These are phyloP conservation scores for Dendroctonus ponderosae DNA, from an alignment of 1,140 invertebrate genomes.

Conservation along the genomic window DNA sequence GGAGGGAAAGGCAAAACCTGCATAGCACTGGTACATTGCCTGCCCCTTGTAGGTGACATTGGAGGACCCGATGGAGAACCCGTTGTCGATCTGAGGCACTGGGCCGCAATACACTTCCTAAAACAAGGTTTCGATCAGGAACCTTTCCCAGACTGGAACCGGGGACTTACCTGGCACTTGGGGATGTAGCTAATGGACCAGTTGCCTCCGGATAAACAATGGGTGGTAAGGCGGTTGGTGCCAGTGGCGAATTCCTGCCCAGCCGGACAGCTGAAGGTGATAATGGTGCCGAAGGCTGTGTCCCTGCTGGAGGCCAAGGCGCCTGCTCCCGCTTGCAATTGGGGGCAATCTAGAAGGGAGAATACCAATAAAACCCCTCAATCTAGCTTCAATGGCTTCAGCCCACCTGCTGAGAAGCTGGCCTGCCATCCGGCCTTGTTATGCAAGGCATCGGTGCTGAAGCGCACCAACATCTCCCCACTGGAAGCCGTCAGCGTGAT, in stretches of 20 bases:
- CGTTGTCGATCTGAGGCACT: constrained; percentile 96
- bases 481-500: constrained; percentile 89
- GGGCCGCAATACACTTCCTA: constrained; percentile 92
- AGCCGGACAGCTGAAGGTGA: constrained; percentile 87
- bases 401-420: constrained; percentile 82
- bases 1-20: constrained; percentile 91
- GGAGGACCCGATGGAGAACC: constrained; percentile 91
- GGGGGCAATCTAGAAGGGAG: constrained; percentile 76
- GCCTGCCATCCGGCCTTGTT: constrained; percentile 82
- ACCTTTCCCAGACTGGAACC: not conserved
- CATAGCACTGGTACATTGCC: constrained; percentile 95
- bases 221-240: constrained; percentile 76
- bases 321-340: constrained; percentile 77
- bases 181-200: constrained; percentile 93
- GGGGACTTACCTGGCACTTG: constrained; percentile 70
- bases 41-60: constrained; percentile 92
- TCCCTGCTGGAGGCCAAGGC: constrained; percentile 88
- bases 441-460: constrained; percentile 84
- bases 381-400: not conserved
- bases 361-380: not conserved
- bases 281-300: constrained; percentile 86
- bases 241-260: constrained; percentile 95
- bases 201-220: constrained; percentile 85
- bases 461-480: constrained; percentile 86
- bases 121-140: not conserved